Evolutionary conservation across 1,140 invertebrate genomes (phyloP).

Genomic region (Vanessa tameamea): DNA sequence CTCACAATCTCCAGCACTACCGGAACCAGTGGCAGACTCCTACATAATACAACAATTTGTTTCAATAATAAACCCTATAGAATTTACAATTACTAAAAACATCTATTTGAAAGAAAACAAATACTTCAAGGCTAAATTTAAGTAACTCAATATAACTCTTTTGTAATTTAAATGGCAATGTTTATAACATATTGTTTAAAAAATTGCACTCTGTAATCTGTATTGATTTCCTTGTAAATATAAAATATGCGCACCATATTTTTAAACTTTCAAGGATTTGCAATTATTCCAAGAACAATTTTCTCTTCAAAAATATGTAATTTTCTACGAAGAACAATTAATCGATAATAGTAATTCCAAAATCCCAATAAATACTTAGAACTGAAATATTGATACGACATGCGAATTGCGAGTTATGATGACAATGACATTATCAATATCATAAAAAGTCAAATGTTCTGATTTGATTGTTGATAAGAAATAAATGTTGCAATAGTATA

Average conservation of each 20-base stretch:
- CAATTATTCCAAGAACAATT: too few relatives aligned
- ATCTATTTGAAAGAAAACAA: background rate
- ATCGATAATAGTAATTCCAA: too few relatives aligned
- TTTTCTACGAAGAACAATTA: too few relatives aligned
- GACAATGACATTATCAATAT: too few relatives aligned
- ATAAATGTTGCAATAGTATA: too few relatives aligned
- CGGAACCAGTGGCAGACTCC: slow-evolving; percentile 45
- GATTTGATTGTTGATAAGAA: too few relatives aligned
- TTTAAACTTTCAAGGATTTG: background rate
- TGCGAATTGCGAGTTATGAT: too few relatives aligned
- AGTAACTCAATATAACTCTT: background rate
- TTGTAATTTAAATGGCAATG: background rate
- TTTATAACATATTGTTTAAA: background rate
- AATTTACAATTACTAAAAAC: background rate
- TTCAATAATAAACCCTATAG: background rate
- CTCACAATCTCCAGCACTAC: slow-evolving; percentile 56
- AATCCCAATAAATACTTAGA: too few relatives aligned
- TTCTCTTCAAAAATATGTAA: too few relatives aligned
- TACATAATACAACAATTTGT: slow-evolving; percentile 27
- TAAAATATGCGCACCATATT: background rate
- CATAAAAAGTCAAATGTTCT: too few relatives aligned
- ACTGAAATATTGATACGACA: too few relatives aligned
- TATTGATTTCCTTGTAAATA: background rate
- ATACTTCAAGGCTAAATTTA: background rate
- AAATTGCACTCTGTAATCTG: background rate